Conservation (phyloP, 2,113 vertebrate genomes). For the Muntiacus muntjak region DNA sequence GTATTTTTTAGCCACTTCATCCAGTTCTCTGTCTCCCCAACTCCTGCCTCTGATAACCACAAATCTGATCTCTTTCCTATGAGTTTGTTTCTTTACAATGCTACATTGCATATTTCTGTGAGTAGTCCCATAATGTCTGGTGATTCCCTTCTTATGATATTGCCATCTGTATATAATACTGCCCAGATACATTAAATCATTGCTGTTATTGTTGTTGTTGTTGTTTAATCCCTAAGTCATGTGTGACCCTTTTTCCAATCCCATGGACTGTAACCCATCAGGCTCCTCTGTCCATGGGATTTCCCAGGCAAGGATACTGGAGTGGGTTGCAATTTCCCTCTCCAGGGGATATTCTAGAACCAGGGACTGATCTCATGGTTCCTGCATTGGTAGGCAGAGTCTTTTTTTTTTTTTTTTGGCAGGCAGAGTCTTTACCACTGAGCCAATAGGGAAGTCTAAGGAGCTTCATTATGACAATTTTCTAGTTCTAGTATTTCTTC, state of each 20-base stretch:
- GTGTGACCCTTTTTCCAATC: background rate
- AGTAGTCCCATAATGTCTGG: background rate
- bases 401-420: background rate
- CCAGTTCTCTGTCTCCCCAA: background rate
- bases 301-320: background rate
- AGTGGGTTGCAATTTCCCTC: background rate
- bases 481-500: background rate
- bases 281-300: background rate
- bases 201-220: background rate
- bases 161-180: background rate
- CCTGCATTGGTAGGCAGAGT: background rate
- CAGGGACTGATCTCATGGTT: background rate
- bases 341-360: background rate
- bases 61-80: background rate
- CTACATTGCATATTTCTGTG: background rate
- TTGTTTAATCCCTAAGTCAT: background rate
- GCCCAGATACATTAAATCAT: background rate
- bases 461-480: background rate
- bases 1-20: background rate
- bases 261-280: background rate
- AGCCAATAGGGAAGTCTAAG: background rate
- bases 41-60: background rate
- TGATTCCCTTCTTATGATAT: background rate
- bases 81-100: background rate
- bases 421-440: background rate